Evolutionary conservation across 2,888 invertebrate species (phyloP).

Genomic region (Hedya salicella): DNA sequence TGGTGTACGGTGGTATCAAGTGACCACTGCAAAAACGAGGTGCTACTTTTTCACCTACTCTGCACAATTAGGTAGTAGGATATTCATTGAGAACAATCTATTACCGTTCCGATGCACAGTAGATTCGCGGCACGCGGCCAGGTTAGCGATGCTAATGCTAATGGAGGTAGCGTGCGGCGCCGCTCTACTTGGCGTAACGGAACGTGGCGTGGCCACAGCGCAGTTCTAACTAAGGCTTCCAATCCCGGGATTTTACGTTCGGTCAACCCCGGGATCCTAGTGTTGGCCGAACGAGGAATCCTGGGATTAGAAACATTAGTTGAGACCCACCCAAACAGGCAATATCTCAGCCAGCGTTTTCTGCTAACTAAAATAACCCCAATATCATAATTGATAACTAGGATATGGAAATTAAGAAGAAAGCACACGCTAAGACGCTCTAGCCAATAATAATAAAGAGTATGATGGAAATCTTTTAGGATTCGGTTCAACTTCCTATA

Average conservation of each 20-base stretch:
- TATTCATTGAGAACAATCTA: conserved; percentile 28
- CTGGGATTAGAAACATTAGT: too few species aligned
- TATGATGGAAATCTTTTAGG: too few species aligned
- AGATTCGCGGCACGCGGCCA: conserved; percentile 50
- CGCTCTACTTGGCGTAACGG: conserved; percentile 74
- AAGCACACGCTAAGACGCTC: too few species aligned
- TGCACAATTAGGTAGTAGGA: conserved; percentile 10
- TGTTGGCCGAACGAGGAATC: too few species aligned
- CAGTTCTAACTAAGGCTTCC: too few species aligned
- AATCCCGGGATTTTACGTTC: too few species aligned
- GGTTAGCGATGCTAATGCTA: conserved; percentile 59
- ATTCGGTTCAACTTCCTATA: too few species aligned
- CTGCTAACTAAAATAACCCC: neutral
- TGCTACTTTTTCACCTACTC: neutral
- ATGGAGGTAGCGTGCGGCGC: conserved; percentile 63
- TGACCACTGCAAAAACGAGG: neutral
- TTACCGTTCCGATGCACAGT: conserved; percentile 36
- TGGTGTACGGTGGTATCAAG: neutral
- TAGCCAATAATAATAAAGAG: too few species aligned
- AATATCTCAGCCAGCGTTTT: too few species aligned
- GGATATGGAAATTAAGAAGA: too few species aligned
- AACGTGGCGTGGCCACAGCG: conserved; percentile 61
- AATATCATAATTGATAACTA: neutral
- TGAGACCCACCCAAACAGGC: too few species aligned
- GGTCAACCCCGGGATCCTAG: too few species aligned